A percentile compares a stretch with the other conserved stretches of the same genome.
Evolutionary conservation across 2,113 vertebrate genomes (phyloP).

Genomic region (Halcyon senegalensis): DNA sequence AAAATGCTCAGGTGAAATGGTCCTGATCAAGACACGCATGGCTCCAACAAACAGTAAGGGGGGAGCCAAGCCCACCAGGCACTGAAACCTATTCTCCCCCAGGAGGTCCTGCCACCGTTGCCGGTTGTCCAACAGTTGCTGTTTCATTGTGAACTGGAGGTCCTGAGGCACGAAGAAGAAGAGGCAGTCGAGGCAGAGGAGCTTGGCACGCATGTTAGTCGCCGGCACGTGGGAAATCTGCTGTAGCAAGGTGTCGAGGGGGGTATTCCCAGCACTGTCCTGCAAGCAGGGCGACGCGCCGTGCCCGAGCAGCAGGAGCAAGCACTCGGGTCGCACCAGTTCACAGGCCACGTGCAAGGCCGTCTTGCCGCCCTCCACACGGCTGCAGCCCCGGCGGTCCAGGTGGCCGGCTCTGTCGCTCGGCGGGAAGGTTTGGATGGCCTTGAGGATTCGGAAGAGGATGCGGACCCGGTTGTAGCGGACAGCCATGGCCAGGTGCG

Average conservation of each 20-base stretch:
- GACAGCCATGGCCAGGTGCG: constrained; percentile 88
- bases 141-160: constrained; percentile 61
- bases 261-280: constrained; percentile 74
- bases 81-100: constrained; percentile 82
- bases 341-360: constrained; percentile 88
- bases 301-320: constrained; percentile 85
- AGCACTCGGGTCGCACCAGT: constrained; percentile 83
- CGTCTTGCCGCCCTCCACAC: constrained; percentile 84
- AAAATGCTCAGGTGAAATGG: constrained; percentile 81
- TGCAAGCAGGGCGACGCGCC: constrained; percentile 78
- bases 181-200: constrained; percentile 86
- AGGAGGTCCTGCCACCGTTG: constrained; percentile 83
- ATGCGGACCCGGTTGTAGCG: constrained; percentile 87
- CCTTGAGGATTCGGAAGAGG: constrained; percentile 82
- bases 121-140: constrained; percentile 76
- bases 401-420: constrained; percentile 70
- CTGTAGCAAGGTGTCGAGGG: constrained; percentile 83
- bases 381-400: constrained; percentile 82
- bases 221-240: constrained; percentile 60
- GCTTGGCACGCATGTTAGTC: constrained; percentile 50
- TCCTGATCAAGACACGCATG: constrained; percentile 86
- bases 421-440: constrained; percentile 69
- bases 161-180: constrained; percentile 83
- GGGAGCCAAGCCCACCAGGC: constrained; percentile 84
- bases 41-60: constrained; percentile 84